A percentile compares a stretch with the other conserved stretches of the same genome.
Evolutionary conservation across 1,140 invertebrate species (phyloP).

Genomic region (Pseudobourletiella spinata): DNA sequence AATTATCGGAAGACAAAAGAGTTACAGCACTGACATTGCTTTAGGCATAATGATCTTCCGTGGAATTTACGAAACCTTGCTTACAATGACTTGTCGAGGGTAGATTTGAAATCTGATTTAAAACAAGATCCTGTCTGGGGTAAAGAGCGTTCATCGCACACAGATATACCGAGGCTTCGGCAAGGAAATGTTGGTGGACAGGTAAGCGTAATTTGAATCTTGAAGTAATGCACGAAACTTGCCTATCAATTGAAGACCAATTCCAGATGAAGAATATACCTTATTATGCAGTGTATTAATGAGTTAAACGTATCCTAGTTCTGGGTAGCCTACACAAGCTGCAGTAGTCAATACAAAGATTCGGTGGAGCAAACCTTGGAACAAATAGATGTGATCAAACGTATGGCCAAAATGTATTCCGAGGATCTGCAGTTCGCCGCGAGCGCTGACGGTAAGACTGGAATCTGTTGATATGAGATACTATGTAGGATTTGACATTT

Average conservation of each 20-base stretch:
- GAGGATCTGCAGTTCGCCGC: constrained; percentile 66
- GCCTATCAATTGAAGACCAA: constrained; percentile 34
- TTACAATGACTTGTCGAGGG: constrained; percentile 66
- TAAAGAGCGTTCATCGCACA: constrained; percentile 70
- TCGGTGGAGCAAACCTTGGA: constrained; percentile 75
- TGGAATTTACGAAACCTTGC: constrained; percentile 59
- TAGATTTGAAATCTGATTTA: constrained; percentile 68
- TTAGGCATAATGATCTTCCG: constrained; percentile 36
- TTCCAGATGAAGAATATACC: constrained; percentile 59
- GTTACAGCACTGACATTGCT: too few species aligned
- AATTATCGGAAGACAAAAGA: too few species aligned
- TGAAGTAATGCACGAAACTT: constrained; percentile 48
- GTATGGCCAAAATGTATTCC: constrained; percentile 68
- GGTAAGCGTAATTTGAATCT: constrained; percentile 57
- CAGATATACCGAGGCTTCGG: constrained; percentile 73
- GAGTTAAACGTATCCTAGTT: constrained; percentile 53
- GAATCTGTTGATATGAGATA: not conserved
- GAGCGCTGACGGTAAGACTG: constrained; percentile 55
- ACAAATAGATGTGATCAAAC: constrained; percentile 75
- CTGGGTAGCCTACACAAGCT: constrained; percentile 78
- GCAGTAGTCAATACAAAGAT: constrained; percentile 69
- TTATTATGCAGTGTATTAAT: constrained; percentile 28
- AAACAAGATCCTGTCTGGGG: constrained; percentile 66
- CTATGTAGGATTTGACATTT: not conserved
- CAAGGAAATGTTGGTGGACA: constrained; percentile 74